These are phyloP conservation scores for Hydractinia echinata DNA, from an alignment of 30 jellyfish, hydroid and myxozoan genomes.

Conservation along the genomic window DNA sequence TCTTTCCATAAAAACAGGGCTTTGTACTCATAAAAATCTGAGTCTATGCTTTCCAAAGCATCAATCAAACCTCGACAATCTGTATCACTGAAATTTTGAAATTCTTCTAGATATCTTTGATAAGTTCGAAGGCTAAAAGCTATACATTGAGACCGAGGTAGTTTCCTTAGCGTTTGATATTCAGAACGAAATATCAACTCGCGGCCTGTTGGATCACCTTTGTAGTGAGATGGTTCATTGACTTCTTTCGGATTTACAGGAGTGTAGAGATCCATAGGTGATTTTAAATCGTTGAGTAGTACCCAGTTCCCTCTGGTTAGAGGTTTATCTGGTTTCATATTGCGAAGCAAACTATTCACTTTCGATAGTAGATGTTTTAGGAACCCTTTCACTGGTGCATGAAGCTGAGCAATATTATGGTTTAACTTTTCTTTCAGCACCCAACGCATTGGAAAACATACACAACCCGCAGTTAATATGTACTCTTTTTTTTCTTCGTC, in stretches of 20 bases:
- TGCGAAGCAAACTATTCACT: slow-evolving; percentile 51
- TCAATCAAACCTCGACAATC: slow-evolving; percentile 52
- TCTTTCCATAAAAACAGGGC: slow-evolving; percentile 81
- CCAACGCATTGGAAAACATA: slow-evolving; percentile 91
- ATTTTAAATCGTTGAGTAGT: slow-evolving; percentile 57
- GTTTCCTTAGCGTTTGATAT: slow-evolving; percentile 63
- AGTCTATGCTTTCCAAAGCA: slow-evolving; percentile 60
- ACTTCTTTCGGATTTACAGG: slow-evolving; percentile 57
- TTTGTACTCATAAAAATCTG: slow-evolving; percentile 52
- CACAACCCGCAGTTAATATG: slow-evolving; percentile 66
- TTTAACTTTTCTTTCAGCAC: slow-evolving; percentile 58
- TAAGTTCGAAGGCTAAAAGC: slow-evolving; percentile 74
- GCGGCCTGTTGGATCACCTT: slow-evolving; percentile 67
- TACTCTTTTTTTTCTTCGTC: slow-evolving; percentile 52
- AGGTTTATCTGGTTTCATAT: slow-evolving; percentile 66
- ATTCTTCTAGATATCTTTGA: slow-evolving; percentile 64
- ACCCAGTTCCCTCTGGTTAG: slow-evolving; percentile 89
- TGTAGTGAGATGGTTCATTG: slow-evolving; percentile 35
- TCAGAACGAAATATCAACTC: slow-evolving; percentile 70
- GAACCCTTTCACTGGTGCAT: slow-evolving; percentile 70
- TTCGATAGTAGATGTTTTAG: slow-evolving; percentile 46
- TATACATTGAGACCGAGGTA: slow-evolving; percentile 69
- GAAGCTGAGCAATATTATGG: slow-evolving; percentile 68
- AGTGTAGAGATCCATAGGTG: slow-evolving; percentile 61
- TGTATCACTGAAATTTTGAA: slow-evolving; percentile 32